Percentiles rank a stretch among this genome's conserved stretches.
Conservation (phyloP, 2,797 vertebrate species). For the Platalea minor region DNA sequence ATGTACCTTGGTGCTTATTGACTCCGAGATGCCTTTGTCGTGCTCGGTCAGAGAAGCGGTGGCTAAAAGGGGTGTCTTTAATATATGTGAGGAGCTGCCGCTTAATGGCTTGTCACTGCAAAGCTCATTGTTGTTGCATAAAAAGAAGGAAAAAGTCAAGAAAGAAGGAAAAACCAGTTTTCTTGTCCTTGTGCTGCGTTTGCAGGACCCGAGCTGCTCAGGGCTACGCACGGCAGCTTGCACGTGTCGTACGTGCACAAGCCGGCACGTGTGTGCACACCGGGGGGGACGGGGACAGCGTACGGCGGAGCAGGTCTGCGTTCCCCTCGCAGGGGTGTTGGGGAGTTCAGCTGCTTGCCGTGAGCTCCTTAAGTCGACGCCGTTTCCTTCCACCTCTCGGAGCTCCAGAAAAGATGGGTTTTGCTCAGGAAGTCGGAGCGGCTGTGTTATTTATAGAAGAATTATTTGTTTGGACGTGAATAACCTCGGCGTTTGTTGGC, state of each 20-base stretch:
- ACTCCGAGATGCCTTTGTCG: not conserved
- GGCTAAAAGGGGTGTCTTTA: not conserved
- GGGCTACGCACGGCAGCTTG: not conserved
- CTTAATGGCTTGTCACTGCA: not conserved
- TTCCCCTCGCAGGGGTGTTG: rapidly evolving
- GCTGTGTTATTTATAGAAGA: slow-evolving; percentile 51
- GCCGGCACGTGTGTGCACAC: rapidly evolving
- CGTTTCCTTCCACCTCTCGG: not conserved
- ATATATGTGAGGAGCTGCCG: rapidly evolving
- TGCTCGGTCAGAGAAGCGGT: rapidly evolving
- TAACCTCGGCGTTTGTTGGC: slow-evolving; percentile 17
- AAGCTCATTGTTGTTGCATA: rapidly evolving
- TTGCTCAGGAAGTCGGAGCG: not conserved
- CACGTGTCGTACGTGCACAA: rapidly evolving
- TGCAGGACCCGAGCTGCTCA: not conserved
- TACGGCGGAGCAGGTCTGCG: rapidly evolving
- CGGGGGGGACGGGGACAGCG: rapidly evolving
- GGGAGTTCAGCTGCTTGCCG: rapidly evolving
- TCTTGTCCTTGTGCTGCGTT: not conserved
- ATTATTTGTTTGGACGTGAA: slow-evolving; percentile 47
- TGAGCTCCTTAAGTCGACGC: not conserved
- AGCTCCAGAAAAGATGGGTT: slow-evolving; percentile 17
- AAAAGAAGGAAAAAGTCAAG: not conserved
- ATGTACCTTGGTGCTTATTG: not conserved
- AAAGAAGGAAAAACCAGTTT: not conserved